phyloP scores from a whole-genome alignment of 2,888 invertebrate genomes.

The Laspeyria flexula region DNA sequence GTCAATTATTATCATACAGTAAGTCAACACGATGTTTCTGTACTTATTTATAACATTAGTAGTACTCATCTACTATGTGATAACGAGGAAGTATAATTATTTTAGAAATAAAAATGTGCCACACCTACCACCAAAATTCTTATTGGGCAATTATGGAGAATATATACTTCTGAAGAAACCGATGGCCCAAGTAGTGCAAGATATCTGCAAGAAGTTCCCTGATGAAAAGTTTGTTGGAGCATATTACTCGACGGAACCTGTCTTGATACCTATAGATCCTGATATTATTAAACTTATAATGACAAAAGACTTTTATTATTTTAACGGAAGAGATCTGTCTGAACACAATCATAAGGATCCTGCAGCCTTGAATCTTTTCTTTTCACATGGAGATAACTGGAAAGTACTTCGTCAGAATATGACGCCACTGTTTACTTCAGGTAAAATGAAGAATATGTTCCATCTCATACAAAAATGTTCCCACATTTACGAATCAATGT shows the following conservation, averaged over 20 bases:
- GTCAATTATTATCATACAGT: not conserved
- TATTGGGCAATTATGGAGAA: constrained; percentile 46
- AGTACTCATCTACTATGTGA: constrained; percentile 14
- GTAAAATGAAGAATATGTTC: constrained; percentile 46
- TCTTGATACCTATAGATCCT: constrained; percentile 53
- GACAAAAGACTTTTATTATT: constrained; percentile 57
- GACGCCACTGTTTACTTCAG: constrained; percentile 42
- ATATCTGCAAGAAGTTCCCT: constrained; percentile 50
- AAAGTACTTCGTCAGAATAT: constrained; percentile 40
- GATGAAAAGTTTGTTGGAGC: constrained; percentile 56
- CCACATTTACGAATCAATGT: constrained; percentile 19
- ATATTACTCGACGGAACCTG: constrained; percentile 54
- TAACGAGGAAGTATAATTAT: constrained; percentile 14
- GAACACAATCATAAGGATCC: constrained; percentile 40
- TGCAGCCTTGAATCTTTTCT: constrained; percentile 27
- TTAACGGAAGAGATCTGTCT: constrained; percentile 48
- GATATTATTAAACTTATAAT: constrained; percentile 53
- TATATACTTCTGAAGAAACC: constrained; percentile 22
- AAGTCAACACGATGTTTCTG: constrained; percentile 15
- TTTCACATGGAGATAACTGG: constrained; percentile 36
- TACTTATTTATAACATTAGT: constrained; percentile 8
- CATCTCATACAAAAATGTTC: constrained; percentile 39
- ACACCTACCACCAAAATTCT: constrained; percentile 7
- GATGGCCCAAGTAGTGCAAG: constrained; percentile 26
- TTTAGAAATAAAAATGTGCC: constrained; percentile 23